Evolutionary conservation across 2,797 vertebrate species (phyloP).

Genomic region (Loriculus beryllinus): DNA sequence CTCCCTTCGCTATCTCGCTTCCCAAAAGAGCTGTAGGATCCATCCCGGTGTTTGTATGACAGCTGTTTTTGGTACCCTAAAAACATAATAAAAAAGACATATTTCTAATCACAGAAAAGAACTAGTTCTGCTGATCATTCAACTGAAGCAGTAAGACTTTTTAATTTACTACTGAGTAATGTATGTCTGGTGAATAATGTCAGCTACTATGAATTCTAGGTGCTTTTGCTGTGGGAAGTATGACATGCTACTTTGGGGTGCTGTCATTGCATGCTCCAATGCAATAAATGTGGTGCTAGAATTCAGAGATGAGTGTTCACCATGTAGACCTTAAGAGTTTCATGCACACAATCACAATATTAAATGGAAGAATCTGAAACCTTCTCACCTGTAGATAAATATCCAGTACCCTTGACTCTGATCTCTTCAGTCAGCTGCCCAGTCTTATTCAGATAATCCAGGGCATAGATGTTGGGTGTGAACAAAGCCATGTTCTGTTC

Average conservation of each 20-base stretch:
- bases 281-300: not conserved
- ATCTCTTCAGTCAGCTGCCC: conserved; percentile 80
- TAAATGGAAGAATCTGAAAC: not conserved
- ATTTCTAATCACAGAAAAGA: not conserved
- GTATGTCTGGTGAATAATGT: not conserved
- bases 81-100: not conserved
- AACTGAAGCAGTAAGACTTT: not conserved
- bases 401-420: conserved; percentile 66
- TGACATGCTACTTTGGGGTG: accelerated
- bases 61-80: conserved; percentile 90
- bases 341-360: not conserved
- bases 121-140: not conserved
- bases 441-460: conserved; percentile 85
- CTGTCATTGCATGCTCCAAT: not conserved
- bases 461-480: conserved; percentile 83
- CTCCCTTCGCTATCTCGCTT: conserved; percentile 75
- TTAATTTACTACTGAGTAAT: not conserved
- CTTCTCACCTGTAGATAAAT: conserved; percentile 81
- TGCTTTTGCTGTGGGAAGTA: not conserved
- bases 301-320: not conserved
- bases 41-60: conserved; percentile 82
- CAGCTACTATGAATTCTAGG: not conserved
- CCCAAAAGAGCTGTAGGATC: conserved; percentile 88
- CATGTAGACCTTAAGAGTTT: not conserved
- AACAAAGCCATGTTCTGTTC: conserved; percentile 89